phyloP scores from a whole-genome alignment of 2,888 invertebrate species.

The Argyra leucocephala region DNA sequence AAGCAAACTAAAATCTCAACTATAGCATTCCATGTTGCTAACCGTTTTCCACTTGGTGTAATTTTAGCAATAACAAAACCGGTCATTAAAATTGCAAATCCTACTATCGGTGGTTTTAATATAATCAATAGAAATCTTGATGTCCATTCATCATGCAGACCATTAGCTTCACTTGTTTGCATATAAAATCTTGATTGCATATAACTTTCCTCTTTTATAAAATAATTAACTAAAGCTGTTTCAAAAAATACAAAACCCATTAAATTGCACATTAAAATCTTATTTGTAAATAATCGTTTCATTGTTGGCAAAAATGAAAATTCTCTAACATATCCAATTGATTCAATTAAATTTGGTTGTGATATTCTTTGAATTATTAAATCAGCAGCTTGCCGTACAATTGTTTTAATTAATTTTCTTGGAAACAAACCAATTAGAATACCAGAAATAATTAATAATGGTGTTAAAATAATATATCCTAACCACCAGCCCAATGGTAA shows the following conservation, averaged over 20 bases:
- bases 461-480: conserved; percentile 48
- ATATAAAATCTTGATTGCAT: conserved; percentile 52
- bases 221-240: conserved; percentile 49
- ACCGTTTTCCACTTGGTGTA: conserved; percentile 44
- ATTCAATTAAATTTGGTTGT: conserved; percentile 25
- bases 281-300: conserved; percentile 48
- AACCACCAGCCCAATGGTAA: conserved; percentile 41
- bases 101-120: conserved; percentile 50
- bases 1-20: conserved; percentile 42
- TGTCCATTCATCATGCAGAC: conserved; percentile 48
- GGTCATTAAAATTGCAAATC: conserved; percentile 45
- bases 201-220: conserved; percentile 48
- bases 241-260: conserved; percentile 46
- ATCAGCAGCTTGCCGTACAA: conserved; percentile 50
- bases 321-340: conserved; percentile 38
- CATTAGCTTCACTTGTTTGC: conserved; percentile 45
- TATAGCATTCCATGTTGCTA: conserved; percentile 47
- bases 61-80: conserved; percentile 49
- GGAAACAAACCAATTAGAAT: conserved; percentile 50
- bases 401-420: conserved; percentile 45
- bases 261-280: conserved; percentile 47
- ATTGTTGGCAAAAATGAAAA: conserved; percentile 45
- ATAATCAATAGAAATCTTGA: conserved; percentile 47
- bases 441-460: conserved; percentile 44
- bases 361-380: conserved; percentile 46